Conservation (phyloP, 1,140 invertebrate species). For the Potamilus streckersoni region DNA sequence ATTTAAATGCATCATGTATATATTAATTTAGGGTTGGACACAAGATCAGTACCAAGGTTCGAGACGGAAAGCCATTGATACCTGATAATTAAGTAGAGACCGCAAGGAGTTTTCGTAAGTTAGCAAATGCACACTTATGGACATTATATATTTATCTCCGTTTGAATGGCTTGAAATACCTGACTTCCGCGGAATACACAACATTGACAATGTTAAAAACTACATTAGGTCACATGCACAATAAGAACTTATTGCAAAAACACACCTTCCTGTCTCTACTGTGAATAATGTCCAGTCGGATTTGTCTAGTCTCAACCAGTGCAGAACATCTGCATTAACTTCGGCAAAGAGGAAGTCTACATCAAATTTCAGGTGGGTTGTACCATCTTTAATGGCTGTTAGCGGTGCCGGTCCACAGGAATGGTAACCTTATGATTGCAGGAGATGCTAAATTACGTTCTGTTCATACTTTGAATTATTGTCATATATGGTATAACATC, state of each 20-base stretch:
- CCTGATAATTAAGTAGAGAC: too few relatives aligned
- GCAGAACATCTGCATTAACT: constrained; percentile 82
- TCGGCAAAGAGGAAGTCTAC: constrained; percentile 81
- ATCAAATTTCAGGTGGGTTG: constrained; percentile 77
- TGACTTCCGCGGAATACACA: background rate
- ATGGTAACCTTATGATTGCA: constrained; percentile 64
- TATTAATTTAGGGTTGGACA: constrained; percentile 2
- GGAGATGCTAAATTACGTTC: background rate
- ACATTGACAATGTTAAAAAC: background rate
- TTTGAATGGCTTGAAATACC: too few relatives aligned
- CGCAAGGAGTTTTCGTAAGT: too few relatives aligned
- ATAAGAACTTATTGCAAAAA: background rate
- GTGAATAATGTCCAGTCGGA: constrained; percentile 25
- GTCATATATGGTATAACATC: background rate
- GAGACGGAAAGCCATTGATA: constrained; percentile 20
- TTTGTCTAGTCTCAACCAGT: constrained; percentile 48
- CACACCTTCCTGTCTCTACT: constrained; percentile 15
- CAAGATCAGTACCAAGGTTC: constrained; percentile 23
- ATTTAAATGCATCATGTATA: background rate
- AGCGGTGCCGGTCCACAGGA: constrained; percentile 76
- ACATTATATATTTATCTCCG: too few relatives aligned
- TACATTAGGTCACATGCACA: background rate
- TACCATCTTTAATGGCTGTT: constrained; percentile 77
- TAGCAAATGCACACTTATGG: too few relatives aligned
- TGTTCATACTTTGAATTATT: background rate